Evolutionary conservation across 2,113 vertebrate species (phyloP).

Genomic region (Seriola aureovittata): DNA sequence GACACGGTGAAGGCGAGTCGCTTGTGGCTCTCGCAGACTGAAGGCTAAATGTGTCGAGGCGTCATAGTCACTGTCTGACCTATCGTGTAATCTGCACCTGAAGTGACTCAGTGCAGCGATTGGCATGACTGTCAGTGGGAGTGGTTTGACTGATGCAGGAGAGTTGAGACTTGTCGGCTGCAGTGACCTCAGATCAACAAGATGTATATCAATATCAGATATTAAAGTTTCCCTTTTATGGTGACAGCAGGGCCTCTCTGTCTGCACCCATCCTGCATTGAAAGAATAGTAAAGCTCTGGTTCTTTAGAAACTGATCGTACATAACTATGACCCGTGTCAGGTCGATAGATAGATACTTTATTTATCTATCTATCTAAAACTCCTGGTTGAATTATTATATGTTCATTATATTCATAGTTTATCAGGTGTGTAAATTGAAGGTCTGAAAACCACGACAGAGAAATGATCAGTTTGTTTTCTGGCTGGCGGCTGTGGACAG

Average conservation of each 20-base stretch:
- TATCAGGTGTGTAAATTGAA: neutral
- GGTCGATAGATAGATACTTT: no score
- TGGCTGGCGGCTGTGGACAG: conserved; percentile 60
- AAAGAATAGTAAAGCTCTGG: neutral
- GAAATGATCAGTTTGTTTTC: conserved; percentile 33
- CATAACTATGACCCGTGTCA: no score
- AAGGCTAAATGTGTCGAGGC: neutral
- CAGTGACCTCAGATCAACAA: neutral
- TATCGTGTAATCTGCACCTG: conserved; percentile 32
- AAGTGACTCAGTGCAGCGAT: neutral
- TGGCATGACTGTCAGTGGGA: neutral
- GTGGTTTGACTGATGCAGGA: no score
- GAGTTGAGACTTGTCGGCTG: neutral
- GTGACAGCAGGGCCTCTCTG: no score
- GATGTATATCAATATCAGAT: neutral
- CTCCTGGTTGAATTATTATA: no score
- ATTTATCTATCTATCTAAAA: no score
- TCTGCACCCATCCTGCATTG: neutral
- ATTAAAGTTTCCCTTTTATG: neutral
- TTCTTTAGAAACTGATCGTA: neutral
- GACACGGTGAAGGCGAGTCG: neutral
- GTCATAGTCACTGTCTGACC: neutral
- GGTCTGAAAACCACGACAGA: neutral
- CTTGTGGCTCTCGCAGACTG: neutral
- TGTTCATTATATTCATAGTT: neutral